Conservation (phyloP, 2,113 vertebrate species). For the Corydoras sp. region DNA sequence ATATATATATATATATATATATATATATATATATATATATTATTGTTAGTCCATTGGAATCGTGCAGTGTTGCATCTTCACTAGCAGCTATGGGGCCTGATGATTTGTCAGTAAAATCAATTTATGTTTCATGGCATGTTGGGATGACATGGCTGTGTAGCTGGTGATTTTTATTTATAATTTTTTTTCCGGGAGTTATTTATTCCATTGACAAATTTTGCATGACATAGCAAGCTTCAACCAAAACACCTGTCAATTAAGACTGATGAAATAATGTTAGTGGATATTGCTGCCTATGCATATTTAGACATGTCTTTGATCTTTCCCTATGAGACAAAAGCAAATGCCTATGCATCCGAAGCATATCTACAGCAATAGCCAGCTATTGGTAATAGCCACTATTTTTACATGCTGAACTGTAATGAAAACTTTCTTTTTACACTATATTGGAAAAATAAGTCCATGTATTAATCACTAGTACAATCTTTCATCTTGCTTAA, state of each 20-base stretch:
- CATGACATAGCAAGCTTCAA: conserved; percentile 16
- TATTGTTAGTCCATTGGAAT: neutral
- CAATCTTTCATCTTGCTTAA: no score
- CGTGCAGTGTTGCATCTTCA: neutral
- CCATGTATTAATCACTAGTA: no score
- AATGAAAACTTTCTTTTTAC: no score
- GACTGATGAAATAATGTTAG: conserved; percentile 12
- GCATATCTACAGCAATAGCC: no score
- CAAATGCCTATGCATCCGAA: neutral
- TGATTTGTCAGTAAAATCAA: neutral
- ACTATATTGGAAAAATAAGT: no score
- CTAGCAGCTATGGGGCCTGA: neutral
- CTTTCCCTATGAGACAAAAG: neutral
- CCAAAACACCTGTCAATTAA: conserved; percentile 20
- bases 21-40: neutral
- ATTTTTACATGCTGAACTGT: no score
- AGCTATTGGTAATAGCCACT: neutral
- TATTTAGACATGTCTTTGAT: conserved; percentile 6
- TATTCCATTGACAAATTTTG: neutral
- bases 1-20: no score
- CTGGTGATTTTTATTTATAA: neutral
- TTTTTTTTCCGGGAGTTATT: no score
- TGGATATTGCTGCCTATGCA: conserved; percentile 5
- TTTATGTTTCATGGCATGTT: neutral
- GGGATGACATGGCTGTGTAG: neutral